Base-by-base conservation (phyloP, 1,140 invertebrate genomes). In the Drosophila repleta region DNA sequence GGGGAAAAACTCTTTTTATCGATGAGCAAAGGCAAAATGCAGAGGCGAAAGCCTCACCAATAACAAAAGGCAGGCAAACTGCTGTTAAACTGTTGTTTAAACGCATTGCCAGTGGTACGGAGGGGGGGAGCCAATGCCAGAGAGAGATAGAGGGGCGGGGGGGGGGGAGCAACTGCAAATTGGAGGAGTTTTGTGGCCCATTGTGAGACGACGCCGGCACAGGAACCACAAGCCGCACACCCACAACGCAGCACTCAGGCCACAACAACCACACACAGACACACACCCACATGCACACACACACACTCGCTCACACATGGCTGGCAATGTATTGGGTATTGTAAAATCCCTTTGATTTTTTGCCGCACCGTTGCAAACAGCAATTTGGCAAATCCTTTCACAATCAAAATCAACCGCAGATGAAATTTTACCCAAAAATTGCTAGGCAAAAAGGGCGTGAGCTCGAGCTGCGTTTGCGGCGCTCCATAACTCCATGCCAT, bases 381-480 rank as follows among this genome's bases (percentile, higher is more conserved):
- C 88, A 90, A 90, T 90, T 90, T 90, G 83, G 79, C 74, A 90
- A 90, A 90, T 90, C 88, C 88, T 90, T 90, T 90, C 88, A 90
- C 88, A 90, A 90, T 90, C 88, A 90, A 90, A 90, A 90, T 90
- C 88, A 90, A 90, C 88, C 88, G 74, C 88, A 90, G 88, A 88
- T 83, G 82, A 87, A 87, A 87, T 87, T 88, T 88, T 78, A 71
- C 68, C 79, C 74, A 74, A 85, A 84, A 77, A 81, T 74, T 74
- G 75, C 49, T 61, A 65, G 70, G 73, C 62, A 60, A 84, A 81
- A 84, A 82, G 49, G 13, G 63, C 53, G 64, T 41, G 72, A 74
- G 60, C 4, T 45, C 29, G 51, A 37, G 26, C 48, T 29, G 56
- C 26, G 63, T 41, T 49, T 58, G 43, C 26, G 45, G 7, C 15